A percentile compares a stretch with the other conserved stretches of the same genome.
phyloP scores from a whole-genome alignment of 2,888 invertebrate species.

The Diloba caeruleocephala region DNA sequence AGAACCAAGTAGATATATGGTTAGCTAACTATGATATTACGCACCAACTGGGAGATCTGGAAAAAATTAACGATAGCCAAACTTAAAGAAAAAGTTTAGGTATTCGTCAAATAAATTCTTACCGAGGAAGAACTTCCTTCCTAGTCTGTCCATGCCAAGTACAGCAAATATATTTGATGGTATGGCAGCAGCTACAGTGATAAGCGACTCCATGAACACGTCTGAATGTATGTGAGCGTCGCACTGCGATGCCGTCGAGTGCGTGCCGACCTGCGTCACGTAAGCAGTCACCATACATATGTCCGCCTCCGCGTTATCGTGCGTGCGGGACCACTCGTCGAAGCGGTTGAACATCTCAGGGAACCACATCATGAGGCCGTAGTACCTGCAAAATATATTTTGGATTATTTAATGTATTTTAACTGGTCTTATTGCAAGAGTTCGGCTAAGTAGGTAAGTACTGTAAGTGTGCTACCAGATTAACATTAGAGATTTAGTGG shows the following conservation, averaged over 20 bases:
- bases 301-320: constrained; percentile 91
- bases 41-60: no score
- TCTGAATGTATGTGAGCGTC: constrained; percentile 92
- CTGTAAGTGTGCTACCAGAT: no score
- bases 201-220: constrained; percentile 95
- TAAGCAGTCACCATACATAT: constrained; percentile 94
- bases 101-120: no score
- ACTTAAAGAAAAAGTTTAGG: no score
- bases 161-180: constrained; percentile 95
- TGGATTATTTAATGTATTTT: no score
- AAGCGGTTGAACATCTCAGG: constrained; percentile 97
- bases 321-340: constrained; percentile 92
- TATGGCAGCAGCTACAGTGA: constrained; percentile 95
- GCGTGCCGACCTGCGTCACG: constrained; percentile 91
- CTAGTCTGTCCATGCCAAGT: constrained; percentile 95
- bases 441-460: no score
- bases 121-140: constrained; percentile 95
- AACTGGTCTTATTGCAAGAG: no score
- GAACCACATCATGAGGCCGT: constrained; percentile 99
- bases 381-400: constrained; percentile 90
- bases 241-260: constrained; percentile 89
- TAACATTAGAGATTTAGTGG: no score
- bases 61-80: no score
- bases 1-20: no score
- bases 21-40: no score